phyloP scores from a whole-genome alignment of 2,888 invertebrate genomes.

The Nomada ruficornis region DNA sequence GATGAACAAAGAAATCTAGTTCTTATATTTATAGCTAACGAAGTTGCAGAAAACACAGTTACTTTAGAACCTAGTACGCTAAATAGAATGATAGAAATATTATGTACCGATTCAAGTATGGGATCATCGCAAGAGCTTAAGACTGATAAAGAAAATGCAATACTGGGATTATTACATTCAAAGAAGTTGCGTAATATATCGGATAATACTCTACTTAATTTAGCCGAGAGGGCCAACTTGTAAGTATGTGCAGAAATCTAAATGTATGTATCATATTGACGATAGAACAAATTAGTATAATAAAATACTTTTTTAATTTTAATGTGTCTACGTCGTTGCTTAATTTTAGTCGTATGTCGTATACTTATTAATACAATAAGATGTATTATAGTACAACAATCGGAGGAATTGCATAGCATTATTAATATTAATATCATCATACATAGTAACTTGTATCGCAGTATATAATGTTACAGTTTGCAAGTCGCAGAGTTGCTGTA shows the following conservation, averaged over 20 bases:
- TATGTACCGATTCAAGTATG: constrained; percentile 73
- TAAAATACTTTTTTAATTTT: neutral
- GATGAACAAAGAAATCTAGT: constrained; percentile 79
- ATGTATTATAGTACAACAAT: constrained; percentile 4
- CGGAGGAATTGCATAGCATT: constrained; percentile 19
- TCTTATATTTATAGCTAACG: constrained; percentile 80
- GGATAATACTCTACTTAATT: constrained; percentile 78
- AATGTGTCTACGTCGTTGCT: neutral
- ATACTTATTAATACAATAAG: neutral
- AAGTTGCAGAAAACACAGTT: constrained; percentile 79
- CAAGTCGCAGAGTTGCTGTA: constrained; percentile 80
- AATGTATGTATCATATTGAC: neutral
- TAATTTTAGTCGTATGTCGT: neutral
- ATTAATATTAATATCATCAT: constrained; percentile 44
- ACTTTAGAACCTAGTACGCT: constrained; percentile 76
- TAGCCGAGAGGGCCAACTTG: constrained; percentile 81
- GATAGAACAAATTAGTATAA: constrained; percentile 8
- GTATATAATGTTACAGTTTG: constrained; percentile 74
- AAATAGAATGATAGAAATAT: constrained; percentile 78
- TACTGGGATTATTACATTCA: constrained; percentile 77
- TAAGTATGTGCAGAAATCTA: constrained; percentile 69
- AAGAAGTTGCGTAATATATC: constrained; percentile 80
- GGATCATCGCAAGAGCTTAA: constrained; percentile 75
- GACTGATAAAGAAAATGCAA: constrained; percentile 78
- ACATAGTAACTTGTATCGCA: constrained; percentile 65